Conservation (phyloP, 2,797 vertebrate genomes). For the Melanotaenia maccullochi region DNA sequence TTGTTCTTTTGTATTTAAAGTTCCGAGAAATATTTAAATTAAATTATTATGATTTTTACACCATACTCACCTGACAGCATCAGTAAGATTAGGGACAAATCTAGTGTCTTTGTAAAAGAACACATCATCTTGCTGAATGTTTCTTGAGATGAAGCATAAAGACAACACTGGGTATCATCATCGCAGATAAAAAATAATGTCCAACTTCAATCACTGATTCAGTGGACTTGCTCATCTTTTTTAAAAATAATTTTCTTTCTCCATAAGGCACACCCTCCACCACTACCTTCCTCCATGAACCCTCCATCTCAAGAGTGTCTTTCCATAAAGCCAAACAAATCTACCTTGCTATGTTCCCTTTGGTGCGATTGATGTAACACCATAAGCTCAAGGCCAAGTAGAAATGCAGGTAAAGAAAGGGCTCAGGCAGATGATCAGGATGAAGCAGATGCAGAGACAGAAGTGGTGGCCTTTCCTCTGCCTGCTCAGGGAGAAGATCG, state of each 20-base stretch:
- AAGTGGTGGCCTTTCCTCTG: constrained; percentile 50
- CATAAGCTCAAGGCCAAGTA: constrained; percentile 15
- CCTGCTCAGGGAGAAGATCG: constrained; percentile 69
- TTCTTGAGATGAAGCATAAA: constrained; percentile 5
- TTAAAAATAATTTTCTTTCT: constrained; percentile 6
- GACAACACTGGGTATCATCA: constrained; percentile 15
- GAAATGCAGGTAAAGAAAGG: constrained; percentile 33
- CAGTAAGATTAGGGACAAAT: background rate
- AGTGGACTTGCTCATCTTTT: constrained; percentile 7
- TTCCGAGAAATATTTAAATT: no score
- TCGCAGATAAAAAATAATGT: constrained; percentile 10
- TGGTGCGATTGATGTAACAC: constrained; percentile 42
- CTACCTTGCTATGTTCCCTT: constrained; percentile 21
- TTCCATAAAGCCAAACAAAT: constrained; percentile 49
- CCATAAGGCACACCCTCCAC: background rate
- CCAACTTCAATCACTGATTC: constrained; percentile 10
- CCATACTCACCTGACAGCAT: constrained; percentile 4
- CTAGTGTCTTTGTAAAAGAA: constrained; percentile 2
- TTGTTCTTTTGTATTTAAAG: no score
- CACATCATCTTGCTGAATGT: background rate
- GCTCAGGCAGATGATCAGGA: constrained; percentile 23
- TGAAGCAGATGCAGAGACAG: constrained; percentile 23
- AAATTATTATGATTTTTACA: background rate
- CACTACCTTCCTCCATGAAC: constrained; percentile 9
- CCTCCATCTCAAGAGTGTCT: constrained; percentile 31